Evolutionary conservation across 2,797 vertebrate genomes (phyloP).

Genomic region (Takifugu ocellatus): DNA sequence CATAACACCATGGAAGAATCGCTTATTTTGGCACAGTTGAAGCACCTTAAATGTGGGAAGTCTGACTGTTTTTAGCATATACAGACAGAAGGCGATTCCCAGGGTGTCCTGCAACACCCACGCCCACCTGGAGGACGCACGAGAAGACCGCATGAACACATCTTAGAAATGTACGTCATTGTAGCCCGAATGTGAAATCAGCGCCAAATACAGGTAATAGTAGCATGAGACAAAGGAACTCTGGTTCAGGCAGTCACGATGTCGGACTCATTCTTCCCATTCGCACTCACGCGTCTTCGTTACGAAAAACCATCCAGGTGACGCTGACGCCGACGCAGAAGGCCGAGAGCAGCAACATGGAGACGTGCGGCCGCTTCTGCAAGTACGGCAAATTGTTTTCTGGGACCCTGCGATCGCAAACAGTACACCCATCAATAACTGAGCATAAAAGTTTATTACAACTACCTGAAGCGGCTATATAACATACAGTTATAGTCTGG

Average conservation of each 20-base stretch:
- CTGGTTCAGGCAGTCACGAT: too few relatives aligned
- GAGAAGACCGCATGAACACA: slow-evolving; percentile 1
- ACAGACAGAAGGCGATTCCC: slow-evolving; percentile 94
- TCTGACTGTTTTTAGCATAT: slow-evolving; percentile 93
- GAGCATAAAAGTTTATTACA: not conserved
- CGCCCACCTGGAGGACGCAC: slow-evolving; percentile 83
- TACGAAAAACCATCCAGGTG: slow-evolving; percentile 91
- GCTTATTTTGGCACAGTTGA: not conserved
- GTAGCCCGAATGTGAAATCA: too few relatives aligned
- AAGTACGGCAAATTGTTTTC: slow-evolving; percentile 90
- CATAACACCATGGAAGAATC: not conserved
- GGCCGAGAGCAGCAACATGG: slow-evolving; percentile 83
- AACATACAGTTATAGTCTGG: too few relatives aligned
- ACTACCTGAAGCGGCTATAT: not conserved
- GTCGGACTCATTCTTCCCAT: not conserved
- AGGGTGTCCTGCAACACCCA: slow-evolving; percentile 93
- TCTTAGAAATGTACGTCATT: too few relatives aligned
- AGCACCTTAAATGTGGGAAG: slow-evolving; percentile 93
- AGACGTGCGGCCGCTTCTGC: slow-evolving; percentile 88
- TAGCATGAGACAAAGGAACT: too few relatives aligned
- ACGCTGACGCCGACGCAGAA: slow-evolving; percentile 84
- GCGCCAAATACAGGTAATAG: too few relatives aligned
- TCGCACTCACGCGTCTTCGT: slow-evolving; percentile 90
- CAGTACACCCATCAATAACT: not conserved
- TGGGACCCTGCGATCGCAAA: slow-evolving; percentile 77